phyloP scores from a whole-genome alignment of 2,888 invertebrate genomes.

The Luffia ferchaultella region DNA sequence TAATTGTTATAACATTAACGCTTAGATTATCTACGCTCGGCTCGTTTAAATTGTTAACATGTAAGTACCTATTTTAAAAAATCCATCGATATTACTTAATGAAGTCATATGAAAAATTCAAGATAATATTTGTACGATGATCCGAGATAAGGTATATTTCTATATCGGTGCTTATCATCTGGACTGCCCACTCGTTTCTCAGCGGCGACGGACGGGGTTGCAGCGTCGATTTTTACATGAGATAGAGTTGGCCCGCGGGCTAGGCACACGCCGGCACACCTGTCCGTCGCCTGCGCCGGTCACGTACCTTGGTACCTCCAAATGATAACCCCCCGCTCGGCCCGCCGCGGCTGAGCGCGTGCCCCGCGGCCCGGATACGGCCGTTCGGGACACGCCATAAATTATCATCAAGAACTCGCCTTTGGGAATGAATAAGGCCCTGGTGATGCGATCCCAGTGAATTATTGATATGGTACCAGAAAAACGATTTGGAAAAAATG shows the following conservation, averaged over 20 bases:
- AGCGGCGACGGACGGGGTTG: no score
- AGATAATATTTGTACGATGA: neutral
- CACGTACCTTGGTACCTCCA: no score
- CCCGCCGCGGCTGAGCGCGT: slow-evolving; percentile 4
- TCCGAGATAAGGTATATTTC: neutral
- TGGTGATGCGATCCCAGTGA: neutral
- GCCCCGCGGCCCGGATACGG: slow-evolving; percentile 6
- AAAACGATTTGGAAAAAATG: neutral
- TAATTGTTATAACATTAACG: neutral
- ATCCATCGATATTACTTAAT: no score
- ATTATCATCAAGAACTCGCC: neutral
- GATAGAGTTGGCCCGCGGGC: neutral
- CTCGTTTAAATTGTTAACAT: neutral
- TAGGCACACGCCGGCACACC: neutral
- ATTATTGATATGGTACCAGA: neutral
- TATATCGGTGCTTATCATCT: neutral
- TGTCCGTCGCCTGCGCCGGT: neutral
- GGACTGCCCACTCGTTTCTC: neutral
- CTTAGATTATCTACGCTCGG: neutral
- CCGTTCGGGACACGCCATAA: slow-evolving; percentile 1
- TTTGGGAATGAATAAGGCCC: neutral
- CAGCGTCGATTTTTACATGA: no score
- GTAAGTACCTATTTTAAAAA: neutral
- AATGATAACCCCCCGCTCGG: neutral
- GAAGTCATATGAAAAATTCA: neutral